Evolutionary conservation across 35 echinoderm and acorn worm genomes (phyloP), one percentile per base, ranked within the genome.

Genomic region (Heliocidaris tuberculata): DNA sequence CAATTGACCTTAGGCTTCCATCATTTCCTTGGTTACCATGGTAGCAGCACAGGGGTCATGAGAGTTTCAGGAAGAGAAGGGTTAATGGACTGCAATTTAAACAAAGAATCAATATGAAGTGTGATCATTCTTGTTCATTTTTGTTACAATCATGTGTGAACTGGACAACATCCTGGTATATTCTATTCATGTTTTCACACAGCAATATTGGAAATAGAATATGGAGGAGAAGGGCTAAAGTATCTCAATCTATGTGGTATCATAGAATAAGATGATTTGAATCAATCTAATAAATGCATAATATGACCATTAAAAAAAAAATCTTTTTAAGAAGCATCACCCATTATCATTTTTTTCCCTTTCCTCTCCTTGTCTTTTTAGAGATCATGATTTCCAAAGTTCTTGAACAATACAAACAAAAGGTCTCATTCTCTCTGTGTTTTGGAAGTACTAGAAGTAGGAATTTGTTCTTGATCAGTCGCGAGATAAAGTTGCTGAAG

Each of bases 1-100:
- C 65, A 78, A 78, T 78, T 78, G 65, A 78, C 65, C 65, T 78
- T 78, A n/a, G 27, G 65, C 65, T 78, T 78, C 65, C 65, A 78
- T 78, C 65, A 78, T 24, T 78, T 78, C 65, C 65, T 78, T 27
- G 65, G 65, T 78, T 78, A 24, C 65, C 27, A 78, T 78, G 65
- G 65, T n/a, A 27, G 27, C 65, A 78, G 27, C 27, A 78, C 65
- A 78, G 65, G 65, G 65, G 65, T 78, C 65, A 78, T 78, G 65
- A 78, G 7, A 8, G 65, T 78, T 78, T 78, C 65, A 78, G 65
- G 65, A 78, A 78, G 65, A 78, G 27, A 78, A 21, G 65, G 65
- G 65, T 78, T 78, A 78, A 78, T 78, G 65, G 65, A 24, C 19
- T 78, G 65, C 17, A n/a, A n/a, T n/a, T 78, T n/a, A 78, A 78